phyloP scores from a whole-genome alignment of 2,888 invertebrate genomes.

The Zaprionus bogoriensis region DNA sequence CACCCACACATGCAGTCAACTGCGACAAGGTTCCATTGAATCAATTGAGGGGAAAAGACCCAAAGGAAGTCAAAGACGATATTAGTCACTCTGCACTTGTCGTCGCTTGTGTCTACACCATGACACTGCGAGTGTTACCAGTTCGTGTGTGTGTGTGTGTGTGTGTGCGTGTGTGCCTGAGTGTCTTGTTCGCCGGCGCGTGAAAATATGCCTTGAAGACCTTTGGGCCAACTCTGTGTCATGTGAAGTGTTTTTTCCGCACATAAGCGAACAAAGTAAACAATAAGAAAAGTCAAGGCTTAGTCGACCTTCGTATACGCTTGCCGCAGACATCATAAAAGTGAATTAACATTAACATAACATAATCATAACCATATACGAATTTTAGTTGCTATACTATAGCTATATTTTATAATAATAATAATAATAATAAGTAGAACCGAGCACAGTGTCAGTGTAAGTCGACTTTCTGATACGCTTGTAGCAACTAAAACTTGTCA shows the following conservation, averaged over 20 bases:
- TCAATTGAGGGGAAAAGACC: constrained; percentile 30
- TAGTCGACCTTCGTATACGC: no score
- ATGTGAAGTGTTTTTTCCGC: constrained; percentile 32
- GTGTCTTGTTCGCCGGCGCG: constrained; percentile 28
- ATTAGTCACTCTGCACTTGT: constrained; percentile 54
- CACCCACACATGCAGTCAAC: not conserved
- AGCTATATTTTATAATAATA: no score
- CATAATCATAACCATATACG: no score
- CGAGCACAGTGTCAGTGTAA: no score
- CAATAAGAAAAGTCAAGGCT: not conserved
- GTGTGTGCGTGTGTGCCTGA: not conserved
- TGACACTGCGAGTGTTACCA: not conserved
- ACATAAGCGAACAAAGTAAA: constrained; percentile 26
- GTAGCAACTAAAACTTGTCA: no score
- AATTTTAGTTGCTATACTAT: no score
- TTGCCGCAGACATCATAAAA: no score
- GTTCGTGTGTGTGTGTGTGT: not conserved
- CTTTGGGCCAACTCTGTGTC: constrained; percentile 34
- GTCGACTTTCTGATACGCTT: no score
- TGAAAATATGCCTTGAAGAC: constrained; percentile 40
- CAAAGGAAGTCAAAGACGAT: constrained; percentile 41
- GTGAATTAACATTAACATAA: no score
- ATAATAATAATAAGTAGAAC: no score
- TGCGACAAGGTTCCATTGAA: constrained; percentile 20
- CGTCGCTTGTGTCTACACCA: constrained; percentile 20